phyloP scores from a whole-genome alignment of 2,797 vertebrate genomes.

The Neosilurus mollespiculum region DNA sequence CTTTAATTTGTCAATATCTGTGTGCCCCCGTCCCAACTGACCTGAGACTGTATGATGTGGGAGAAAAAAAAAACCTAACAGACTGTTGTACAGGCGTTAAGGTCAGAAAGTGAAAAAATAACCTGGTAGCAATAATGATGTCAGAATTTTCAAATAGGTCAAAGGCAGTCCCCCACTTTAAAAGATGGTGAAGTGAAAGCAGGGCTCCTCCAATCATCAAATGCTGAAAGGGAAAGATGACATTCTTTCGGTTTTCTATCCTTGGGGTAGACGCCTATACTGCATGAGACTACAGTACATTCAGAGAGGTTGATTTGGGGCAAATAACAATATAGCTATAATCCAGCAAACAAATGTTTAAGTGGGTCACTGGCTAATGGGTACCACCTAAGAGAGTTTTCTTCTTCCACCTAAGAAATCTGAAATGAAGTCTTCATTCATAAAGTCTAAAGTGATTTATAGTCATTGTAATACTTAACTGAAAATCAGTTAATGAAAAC shows the following conservation, averaged over 20 bases:
- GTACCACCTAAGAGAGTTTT: neutral
- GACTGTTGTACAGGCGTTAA: neutral
- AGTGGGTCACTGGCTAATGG: neutral
- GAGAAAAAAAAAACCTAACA: neutral
- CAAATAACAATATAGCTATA: neutral
- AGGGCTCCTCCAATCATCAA: neutral
- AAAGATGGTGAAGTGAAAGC: neutral
- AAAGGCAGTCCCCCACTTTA: neutral
- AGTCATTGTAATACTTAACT: neutral
- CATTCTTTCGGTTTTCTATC: neutral
- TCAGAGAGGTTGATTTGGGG: neutral
- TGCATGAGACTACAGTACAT: neutral
- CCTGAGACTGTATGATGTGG: neutral
- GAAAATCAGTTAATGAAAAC: neutral
- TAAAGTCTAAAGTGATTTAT: too few species aligned
- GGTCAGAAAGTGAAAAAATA: neutral
- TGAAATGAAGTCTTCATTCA: neutral
- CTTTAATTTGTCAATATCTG: neutral
- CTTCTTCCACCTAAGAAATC: neutral
- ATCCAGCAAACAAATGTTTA: neutral
- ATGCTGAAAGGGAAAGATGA: slow-evolving; percentile 1
- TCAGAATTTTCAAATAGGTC: neutral
- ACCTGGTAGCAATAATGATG: neutral
- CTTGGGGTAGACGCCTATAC: neutral
- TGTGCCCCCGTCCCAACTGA: neutral